Evolutionary conservation across 2,113 vertebrate genomes (phyloP).

Genomic region (Lophius piscatorius): DNA sequence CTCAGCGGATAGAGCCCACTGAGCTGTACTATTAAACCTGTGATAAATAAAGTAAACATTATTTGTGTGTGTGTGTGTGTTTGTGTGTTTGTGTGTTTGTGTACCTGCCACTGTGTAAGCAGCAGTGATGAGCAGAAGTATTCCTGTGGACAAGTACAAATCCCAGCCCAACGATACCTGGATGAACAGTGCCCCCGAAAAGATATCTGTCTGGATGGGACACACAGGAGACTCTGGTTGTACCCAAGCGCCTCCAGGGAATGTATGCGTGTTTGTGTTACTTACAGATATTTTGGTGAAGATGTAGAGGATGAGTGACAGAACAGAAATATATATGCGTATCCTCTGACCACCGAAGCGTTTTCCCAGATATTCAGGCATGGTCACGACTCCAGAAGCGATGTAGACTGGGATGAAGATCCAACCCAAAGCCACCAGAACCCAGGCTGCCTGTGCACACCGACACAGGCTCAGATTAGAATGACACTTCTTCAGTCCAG

Average conservation of each 20-base stretch:
- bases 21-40: too few relatives aligned
- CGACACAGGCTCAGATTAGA: too few relatives aligned
- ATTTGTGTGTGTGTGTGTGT: too few relatives aligned
- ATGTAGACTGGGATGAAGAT: slow-evolving; percentile 96
- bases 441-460: slow-evolving; percentile 96
- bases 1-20: too few relatives aligned
- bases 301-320: slow-evolving; percentile 93
- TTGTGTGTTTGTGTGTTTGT: too few relatives aligned
- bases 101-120: slow-evolving; percentile 92
- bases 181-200: slow-evolving; percentile 95
- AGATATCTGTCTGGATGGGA: too few relatives aligned
- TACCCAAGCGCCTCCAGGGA: too few relatives aligned
- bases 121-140: slow-evolving; percentile 93
- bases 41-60: too few relatives aligned
- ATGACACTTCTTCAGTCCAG: too few relatives aligned
- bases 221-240: too few relatives aligned
- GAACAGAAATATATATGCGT: slow-evolving; percentile 90
- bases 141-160: slow-evolving; percentile 91
- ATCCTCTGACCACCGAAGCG: slow-evolving; percentile 92
- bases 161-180: slow-evolving; percentile 97
- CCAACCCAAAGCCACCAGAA: slow-evolving; percentile 96
- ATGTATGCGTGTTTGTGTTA: too few relatives aligned
- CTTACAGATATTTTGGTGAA: slow-evolving; percentile 97
- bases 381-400: slow-evolving; percentile 91
- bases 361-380: slow-evolving; percentile 96